Conservation (phyloP, 1,140 invertebrate species). For the Cyclina sinensis region DNA sequence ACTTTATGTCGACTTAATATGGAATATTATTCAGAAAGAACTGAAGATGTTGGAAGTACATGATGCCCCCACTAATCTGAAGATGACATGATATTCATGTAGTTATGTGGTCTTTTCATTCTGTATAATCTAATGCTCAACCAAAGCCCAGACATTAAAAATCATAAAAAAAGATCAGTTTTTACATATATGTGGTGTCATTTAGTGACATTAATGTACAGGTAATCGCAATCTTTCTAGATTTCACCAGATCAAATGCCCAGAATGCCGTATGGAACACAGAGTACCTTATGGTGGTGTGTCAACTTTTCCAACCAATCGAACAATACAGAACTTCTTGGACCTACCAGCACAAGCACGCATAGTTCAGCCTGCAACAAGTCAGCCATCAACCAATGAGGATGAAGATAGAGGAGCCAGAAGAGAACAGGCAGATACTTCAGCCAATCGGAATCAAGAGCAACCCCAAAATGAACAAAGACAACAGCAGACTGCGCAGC, state of each 20-base stretch:
- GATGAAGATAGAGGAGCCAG: background rate
- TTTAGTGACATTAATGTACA: no score
- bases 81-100: no score
- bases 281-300: constrained; percentile 91
- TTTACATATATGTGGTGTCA: no score
- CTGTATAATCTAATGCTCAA: no score
- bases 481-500: background rate
- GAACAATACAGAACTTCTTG: constrained; percentile 82
- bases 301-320: constrained; percentile 79
- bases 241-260: constrained; percentile 95
- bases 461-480: constrained; percentile 32
- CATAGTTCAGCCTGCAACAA: constrained; percentile 24
- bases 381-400: constrained; percentile 13
- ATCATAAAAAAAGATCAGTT: no score
- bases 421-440: background rate
- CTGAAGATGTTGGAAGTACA: no score
- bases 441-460: background rate
- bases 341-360: constrained; percentile 91
- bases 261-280: constrained; percentile 99
- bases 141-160: no score
- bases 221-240: no score
- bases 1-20: no score
- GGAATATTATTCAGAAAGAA: no score
- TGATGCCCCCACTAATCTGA: no score
- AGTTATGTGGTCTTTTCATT: no score